Percentiles rank a stretch among this genome's conserved stretches.
Conservation (phyloP, 2,888 invertebrate species). For the Trissoscelio sp. region DNA sequence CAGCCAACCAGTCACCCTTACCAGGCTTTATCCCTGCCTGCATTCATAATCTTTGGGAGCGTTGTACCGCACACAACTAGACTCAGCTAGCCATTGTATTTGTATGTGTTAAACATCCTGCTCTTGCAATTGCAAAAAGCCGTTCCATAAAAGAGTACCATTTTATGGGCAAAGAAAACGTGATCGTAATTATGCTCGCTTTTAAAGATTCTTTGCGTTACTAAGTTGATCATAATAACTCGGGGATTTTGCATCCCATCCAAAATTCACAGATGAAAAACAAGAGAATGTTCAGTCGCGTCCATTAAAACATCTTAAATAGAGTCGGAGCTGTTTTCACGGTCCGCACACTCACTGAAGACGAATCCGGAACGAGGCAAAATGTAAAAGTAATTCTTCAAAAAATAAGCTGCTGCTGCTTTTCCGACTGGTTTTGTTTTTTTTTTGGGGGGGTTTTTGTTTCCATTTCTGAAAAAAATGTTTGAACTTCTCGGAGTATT, state of each 20-base stretch:
- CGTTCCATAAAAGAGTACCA: constrained; percentile 12
- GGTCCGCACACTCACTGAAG: not conserved
- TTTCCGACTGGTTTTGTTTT: no score
- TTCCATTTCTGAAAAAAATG: no score
- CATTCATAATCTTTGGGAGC: constrained; percentile 73
- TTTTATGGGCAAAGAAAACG: constrained; percentile 28
- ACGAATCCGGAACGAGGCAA: not conserved
- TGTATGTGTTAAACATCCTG: constrained; percentile 47
- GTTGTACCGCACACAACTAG: constrained; percentile 61
- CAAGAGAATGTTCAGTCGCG: not conserved
- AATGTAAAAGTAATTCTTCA: not conserved
- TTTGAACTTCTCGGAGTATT: no score
- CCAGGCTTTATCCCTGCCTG: constrained; percentile 75
- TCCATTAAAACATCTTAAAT: constrained; percentile 18
- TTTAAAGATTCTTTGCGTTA: constrained; percentile 2
- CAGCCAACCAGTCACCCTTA: constrained; percentile 65
- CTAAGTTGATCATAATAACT: constrained; percentile 14
- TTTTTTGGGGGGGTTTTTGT: no score
- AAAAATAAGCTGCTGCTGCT: not conserved
- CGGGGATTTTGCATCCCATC: not conserved
- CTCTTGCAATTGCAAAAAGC: constrained; percentile 31
- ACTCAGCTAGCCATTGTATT: constrained; percentile 47
- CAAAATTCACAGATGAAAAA: constrained; percentile 17
- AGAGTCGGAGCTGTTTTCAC: no score
- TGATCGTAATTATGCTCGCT: constrained; percentile 15